A percentile compares a stretch with the other conserved stretches of the same genome.
These are phyloP conservation scores for Apodemia duryi DNA, from an alignment of 2,888 invertebrate species.

Conservation along the genomic window DNA sequence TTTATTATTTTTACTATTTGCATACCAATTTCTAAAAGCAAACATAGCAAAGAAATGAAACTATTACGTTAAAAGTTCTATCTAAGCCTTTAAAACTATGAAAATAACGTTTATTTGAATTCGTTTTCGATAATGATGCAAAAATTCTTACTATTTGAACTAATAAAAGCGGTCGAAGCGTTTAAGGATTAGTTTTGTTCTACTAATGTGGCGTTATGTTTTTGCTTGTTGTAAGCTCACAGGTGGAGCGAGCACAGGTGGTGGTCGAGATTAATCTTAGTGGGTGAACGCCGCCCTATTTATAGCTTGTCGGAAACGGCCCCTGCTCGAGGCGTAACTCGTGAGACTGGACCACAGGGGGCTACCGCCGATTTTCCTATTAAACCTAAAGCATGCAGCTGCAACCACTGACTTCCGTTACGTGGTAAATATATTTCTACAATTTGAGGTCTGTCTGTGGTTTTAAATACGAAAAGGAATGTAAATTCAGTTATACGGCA, in stretches of 20 bases:
- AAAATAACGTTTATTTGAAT: constrained; percentile 8
- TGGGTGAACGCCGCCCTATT: constrained; percentile 51
- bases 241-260: constrained; percentile 55
- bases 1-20: too few relatives aligned
- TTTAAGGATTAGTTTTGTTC: constrained; percentile 41
- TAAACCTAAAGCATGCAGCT: constrained; percentile 39
- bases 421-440: constrained; percentile 28
- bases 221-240: constrained; percentile 46
- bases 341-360: constrained; percentile 48
- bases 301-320: constrained; percentile 55
- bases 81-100: neutral
- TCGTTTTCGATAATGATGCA: constrained; percentile 1
- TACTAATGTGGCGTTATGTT: constrained; percentile 50
- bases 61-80: neutral
- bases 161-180: constrained; percentile 31
- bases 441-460: neutral
- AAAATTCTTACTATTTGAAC: constrained; percentile 17
- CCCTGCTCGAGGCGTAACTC: constrained; percentile 38
- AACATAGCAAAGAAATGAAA: neutral
- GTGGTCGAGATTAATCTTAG: constrained; percentile 62
- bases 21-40: neutral
- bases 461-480: neutral
- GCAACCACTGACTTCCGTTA: constrained; percentile 30
- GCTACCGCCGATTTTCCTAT: constrained; percentile 38
- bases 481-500: neutral